Percentiles rank a stretch among this genome's conserved stretches.
Conservation (phyloP, 2,888 invertebrate species). For the Bellardia pandia region DNA sequence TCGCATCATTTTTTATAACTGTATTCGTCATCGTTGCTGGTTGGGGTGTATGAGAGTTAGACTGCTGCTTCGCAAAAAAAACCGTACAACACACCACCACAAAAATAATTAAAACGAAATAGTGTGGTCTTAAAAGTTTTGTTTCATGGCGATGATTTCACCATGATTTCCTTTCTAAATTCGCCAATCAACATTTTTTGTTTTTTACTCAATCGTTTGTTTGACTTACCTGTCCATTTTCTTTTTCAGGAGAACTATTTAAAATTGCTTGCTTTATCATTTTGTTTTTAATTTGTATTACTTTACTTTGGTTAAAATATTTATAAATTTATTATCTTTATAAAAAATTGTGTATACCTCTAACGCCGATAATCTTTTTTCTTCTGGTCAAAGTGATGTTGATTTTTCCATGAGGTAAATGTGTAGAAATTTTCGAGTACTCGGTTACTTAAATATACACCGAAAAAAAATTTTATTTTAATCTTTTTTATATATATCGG, state of each 20-base stretch:
- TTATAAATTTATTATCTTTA: slow-evolving; percentile 13
- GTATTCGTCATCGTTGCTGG: slow-evolving; percentile 57
- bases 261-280: slow-evolving; percentile 64
- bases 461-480: too few species aligned
- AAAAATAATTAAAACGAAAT: slow-evolving; percentile 7
- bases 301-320: slow-evolving; percentile 17
- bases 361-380: slow-evolving; percentile 57
- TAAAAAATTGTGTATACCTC: slow-evolving; percentile 58
- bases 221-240: slow-evolving; percentile 63
- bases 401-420: slow-evolving; percentile 40
- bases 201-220: not conserved
- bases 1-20: slow-evolving; percentile 21
- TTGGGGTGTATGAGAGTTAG: slow-evolving; percentile 69
- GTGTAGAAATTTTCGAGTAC: slow-evolving; percentile 17
- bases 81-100: slow-evolving; percentile 43
- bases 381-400: slow-evolving; percentile 16
- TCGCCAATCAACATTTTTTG: not conserved
- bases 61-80: not conserved
- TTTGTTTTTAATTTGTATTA: slow-evolving; percentile 8
- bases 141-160: slow-evolving; percentile 55
- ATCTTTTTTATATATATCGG: too few species aligned
- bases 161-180: slow-evolving; percentile 37
- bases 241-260: slow-evolving; percentile 47
- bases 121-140: slow-evolving; percentile 9
- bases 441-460: slow-evolving; percentile 12